These are phyloP conservation scores for Aricia agestis DNA, from an alignment of 1,140 invertebrate species.

Conservation along the genomic window DNA sequence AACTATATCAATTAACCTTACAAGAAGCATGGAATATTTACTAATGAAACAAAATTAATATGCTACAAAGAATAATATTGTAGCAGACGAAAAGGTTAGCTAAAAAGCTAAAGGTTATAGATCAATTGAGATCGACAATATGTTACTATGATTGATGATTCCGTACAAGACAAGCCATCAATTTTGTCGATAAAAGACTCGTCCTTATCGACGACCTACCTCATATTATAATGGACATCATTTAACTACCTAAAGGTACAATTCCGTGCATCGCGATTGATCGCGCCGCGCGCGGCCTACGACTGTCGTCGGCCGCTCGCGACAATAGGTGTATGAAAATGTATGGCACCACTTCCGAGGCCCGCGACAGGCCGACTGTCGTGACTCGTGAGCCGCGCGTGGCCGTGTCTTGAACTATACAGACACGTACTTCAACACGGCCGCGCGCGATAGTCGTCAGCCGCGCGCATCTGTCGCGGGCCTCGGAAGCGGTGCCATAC, in stretches of 20 bases:
- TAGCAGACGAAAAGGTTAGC: background rate
- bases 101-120: background rate
- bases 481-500: too few relatives aligned
- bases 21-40: background rate
- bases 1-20: background rate
- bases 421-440: too few relatives aligned
- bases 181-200: background rate
- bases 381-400: too few relatives aligned
- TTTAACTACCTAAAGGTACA: background rate
- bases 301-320: too few relatives aligned
- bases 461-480: too few relatives aligned
- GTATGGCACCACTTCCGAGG: too few relatives aligned
- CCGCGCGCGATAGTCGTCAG: too few relatives aligned
- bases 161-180: background rate
- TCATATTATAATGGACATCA: background rate
- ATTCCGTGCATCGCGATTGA: too few relatives aligned
- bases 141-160: conserved; percentile 1
- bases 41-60: background rate
- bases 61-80: background rate
- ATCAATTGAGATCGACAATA: background rate
- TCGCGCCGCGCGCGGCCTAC: too few relatives aligned
- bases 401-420: too few relatives aligned
- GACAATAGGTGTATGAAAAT: too few relatives aligned
- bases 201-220: background rate
- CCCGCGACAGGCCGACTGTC: too few relatives aligned